These are phyloP conservation scores for Drosophila murphyi DNA, from an alignment of 1,140 invertebrate species.

Conservation along the genomic window DNA sequence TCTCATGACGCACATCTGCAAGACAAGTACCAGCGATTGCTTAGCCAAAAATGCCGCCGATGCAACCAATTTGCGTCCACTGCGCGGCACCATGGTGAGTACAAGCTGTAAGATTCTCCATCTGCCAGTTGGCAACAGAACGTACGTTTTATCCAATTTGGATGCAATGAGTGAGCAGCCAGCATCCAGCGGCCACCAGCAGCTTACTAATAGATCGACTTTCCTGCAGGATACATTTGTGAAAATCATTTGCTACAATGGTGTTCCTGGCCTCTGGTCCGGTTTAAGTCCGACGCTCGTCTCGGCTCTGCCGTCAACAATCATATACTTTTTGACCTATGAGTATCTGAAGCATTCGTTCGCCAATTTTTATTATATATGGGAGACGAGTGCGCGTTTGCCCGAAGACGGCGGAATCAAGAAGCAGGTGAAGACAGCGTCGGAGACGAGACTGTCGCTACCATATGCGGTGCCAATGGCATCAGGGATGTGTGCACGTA, in stretches of 20 bases:
- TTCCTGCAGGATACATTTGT: constrained; percentile 94
- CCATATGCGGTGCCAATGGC: constrained; percentile 91
- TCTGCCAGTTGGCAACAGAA: neutral
- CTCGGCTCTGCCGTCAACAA: constrained; percentile 97
- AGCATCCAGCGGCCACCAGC: too few relatives aligned
- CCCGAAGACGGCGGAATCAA: neutral
- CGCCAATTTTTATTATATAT: constrained; percentile 85
- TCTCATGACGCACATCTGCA: constrained; percentile 99
- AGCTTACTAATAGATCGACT: too few relatives aligned
- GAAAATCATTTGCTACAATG: constrained; percentile 95
- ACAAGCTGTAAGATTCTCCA: constrained; percentile 71
- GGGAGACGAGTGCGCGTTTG: constrained; percentile 85
- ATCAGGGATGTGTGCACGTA: constrained; percentile 92
- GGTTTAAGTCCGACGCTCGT: constrained; percentile 97
- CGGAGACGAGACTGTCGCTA: neutral
- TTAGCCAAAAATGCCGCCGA: constrained; percentile 83
- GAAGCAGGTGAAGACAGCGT: neutral
- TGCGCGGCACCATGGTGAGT: constrained; percentile 95
- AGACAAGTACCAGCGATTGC: constrained; percentile 85
- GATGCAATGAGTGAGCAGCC: too few relatives aligned
- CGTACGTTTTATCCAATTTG: too few relatives aligned
- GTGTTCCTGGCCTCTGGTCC: constrained; percentile 96
- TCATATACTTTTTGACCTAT: constrained; percentile 98
- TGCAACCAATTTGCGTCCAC: constrained; percentile 89
- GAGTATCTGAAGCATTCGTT: constrained; percentile 92